Base-by-base conservation (phyloP, 2,888 invertebrate species). In the Melanargia galathea region DNA sequence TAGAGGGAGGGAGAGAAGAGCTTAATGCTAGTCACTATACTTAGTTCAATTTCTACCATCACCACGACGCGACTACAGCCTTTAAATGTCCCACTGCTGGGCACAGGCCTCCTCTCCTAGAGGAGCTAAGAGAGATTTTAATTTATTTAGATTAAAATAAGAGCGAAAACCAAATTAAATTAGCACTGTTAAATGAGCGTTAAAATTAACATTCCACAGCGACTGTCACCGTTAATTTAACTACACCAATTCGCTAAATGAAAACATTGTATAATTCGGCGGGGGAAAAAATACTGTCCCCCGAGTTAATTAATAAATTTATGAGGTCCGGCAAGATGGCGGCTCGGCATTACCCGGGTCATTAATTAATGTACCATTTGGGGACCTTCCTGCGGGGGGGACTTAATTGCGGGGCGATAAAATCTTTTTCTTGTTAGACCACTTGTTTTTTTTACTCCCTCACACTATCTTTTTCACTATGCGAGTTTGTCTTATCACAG, bases 341-440 rank as follows among this genome's bases (percentile, higher is more conserved):
- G 65, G 68, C 62, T n/a, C 62, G 68, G 60, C 66, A 68, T 73
- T 72, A 71, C 68, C 68, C 63, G 69, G 54, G 58, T 66, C 68
- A 71, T 73, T 72, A 69, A 73, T 72, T 72, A 72, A 71, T 71
- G 70, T 63, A 64, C 62, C 73, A 70, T 73, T 73, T 63, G 55
- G 62, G 62, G 68, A 64, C 66, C 61, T 63, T 66, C 66, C 63
- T 48, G 43, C 66, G 67, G 66, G 62, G 45, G 62, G 57, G 24
- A 59, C 61, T 63, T 66, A 68, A 67, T 68, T 66, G 63, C 55
- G 52, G 38, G 43, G 49, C 49, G 66, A 66, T 66, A 63, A 63
- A 66, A 66, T 59, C 61, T 61, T 58, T 58, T 55, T 51, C 58
- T 63, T 63, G 63, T 66, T 52, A 58, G 48, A 57, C 56, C 18